phyloP scores from a whole-genome alignment of 2,113 vertebrate genomes.

The Mormyrus iriodes region DNA sequence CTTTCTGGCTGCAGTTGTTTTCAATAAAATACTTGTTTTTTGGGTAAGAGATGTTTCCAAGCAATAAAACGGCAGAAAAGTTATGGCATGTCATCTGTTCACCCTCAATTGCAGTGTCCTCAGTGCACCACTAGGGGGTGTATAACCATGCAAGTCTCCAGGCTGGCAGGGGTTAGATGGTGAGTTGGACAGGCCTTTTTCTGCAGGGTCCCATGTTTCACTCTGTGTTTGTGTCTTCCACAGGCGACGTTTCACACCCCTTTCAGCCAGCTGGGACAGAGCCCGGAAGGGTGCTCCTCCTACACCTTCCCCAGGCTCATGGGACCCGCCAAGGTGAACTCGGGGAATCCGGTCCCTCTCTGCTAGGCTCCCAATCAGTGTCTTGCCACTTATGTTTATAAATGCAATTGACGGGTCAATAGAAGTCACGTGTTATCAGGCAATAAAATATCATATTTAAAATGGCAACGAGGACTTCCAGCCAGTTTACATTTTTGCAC shows the following conservation, averaged over 20 bases:
- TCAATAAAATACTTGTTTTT: not conserved
- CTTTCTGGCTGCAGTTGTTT: not conserved
- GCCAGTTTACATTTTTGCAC: not conserved
- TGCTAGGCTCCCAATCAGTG: not conserved
- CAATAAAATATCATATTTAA: not conserved
- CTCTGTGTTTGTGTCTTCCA: not conserved
- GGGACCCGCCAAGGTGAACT: slow-evolving; percentile 71
- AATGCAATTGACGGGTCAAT: not conserved
- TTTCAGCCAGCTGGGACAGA: slow-evolving; percentile 70
- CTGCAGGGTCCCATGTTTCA: not conserved
- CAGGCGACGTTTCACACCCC: slow-evolving; percentile 78
- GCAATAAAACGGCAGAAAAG: not conserved
- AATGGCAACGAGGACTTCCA: not conserved
- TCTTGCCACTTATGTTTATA: not conserved
- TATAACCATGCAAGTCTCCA: not conserved
- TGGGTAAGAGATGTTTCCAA: not conserved
- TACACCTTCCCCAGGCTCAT: slow-evolving; percentile 79
- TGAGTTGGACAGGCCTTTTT: not conserved
- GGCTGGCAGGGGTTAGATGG: not conserved
- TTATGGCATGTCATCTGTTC: not conserved
- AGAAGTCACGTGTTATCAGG: not conserved
- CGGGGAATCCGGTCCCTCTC: not conserved
- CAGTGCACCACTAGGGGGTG: not conserved
- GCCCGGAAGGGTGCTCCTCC: slow-evolving; percentile 76
- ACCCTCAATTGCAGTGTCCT: not conserved